A percentile compares a stretch with the other conserved stretches of the same genome.
These are phyloP conservation scores for Chrysolina americana DNA, from an alignment of 2,888 invertebrate species.

Conservation along the genomic window DNA sequence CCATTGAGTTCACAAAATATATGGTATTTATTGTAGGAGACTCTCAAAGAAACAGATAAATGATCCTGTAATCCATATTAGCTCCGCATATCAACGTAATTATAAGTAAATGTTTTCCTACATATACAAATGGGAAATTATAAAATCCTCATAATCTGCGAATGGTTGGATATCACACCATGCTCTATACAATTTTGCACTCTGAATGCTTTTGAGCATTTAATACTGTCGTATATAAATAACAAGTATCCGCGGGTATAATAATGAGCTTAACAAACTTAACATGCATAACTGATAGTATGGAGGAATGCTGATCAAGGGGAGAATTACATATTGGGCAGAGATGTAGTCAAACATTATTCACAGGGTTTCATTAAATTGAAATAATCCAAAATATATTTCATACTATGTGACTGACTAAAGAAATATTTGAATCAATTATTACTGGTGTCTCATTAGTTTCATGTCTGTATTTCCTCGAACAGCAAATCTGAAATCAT, in stretches of 20 bases:
- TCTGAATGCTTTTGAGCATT: slow-evolving; percentile 56
- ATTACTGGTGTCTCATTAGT: background rate
- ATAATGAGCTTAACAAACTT: slow-evolving; percentile 70
- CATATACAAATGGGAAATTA: slow-evolving; percentile 53
- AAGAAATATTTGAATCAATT: background rate
- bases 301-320: slow-evolving; percentile 59
- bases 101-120: slow-evolving; percentile 52
- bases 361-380: background rate
- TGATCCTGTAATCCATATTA: slow-evolving; percentile 52
- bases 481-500: too few relatives aligned
- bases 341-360: slow-evolving; percentile 1
- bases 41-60: slow-evolving; percentile 41
- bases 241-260: slow-evolving; percentile 67
- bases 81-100: slow-evolving; percentile 53
- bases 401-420: background rate
- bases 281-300: slow-evolving; percentile 70
- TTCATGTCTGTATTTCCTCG: too few relatives aligned
- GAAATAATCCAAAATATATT: background rate
- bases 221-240: slow-evolving; percentile 66
- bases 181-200: slow-evolving; percentile 48
- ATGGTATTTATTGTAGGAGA: slow-evolving; percentile 32
- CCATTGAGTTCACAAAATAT: slow-evolving; percentile 30
- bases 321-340: slow-evolving; percentile 11
- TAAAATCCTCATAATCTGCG: slow-evolving; percentile 49
- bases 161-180: slow-evolving; percentile 47